Percentiles rank a stretch among this genome's conserved stretches.
Conservation (phyloP, 2,797 vertebrate species). For the Hemibagrus guttatus region DNA sequence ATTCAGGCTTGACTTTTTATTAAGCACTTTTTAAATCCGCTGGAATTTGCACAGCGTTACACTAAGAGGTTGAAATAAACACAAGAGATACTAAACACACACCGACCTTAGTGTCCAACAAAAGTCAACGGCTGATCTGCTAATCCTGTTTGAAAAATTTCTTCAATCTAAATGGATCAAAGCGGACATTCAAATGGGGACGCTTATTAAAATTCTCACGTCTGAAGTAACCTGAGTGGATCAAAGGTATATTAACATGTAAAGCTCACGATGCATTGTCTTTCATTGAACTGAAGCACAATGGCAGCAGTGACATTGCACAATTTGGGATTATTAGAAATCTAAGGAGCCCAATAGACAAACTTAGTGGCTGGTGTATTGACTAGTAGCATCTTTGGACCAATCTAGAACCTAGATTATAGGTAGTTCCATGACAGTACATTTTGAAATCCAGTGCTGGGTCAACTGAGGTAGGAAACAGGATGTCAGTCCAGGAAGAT, state of each 20-base stretch:
- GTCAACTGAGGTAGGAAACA: too few relatives aligned
- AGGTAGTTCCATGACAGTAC: too few relatives aligned
- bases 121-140: background rate
- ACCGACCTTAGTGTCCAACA: background rate
- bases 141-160: constrained; percentile 7
- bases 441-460: too few relatives aligned
- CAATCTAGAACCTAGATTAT: too few relatives aligned
- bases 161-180: constrained; percentile 6
- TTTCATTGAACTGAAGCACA: background rate
- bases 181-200: background rate
- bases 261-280: background rate
- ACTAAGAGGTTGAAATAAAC: background rate
- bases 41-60: background rate
- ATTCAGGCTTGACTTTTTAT: background rate
- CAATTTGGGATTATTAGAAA: background rate
- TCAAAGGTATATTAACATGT: background rate
- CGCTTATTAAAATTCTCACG: constrained; percentile 4
- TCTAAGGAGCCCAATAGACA: too few relatives aligned
- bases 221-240: background rate
- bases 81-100: background rate
- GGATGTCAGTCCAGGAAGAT: too few relatives aligned
- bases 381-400: too few relatives aligned
- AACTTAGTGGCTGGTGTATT: too few relatives aligned
- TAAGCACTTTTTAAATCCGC: background rate
- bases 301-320: background rate